Conservation (phyloP, 2,797 vertebrate genomes). For the Gymnoscopelus braueri region DNA sequence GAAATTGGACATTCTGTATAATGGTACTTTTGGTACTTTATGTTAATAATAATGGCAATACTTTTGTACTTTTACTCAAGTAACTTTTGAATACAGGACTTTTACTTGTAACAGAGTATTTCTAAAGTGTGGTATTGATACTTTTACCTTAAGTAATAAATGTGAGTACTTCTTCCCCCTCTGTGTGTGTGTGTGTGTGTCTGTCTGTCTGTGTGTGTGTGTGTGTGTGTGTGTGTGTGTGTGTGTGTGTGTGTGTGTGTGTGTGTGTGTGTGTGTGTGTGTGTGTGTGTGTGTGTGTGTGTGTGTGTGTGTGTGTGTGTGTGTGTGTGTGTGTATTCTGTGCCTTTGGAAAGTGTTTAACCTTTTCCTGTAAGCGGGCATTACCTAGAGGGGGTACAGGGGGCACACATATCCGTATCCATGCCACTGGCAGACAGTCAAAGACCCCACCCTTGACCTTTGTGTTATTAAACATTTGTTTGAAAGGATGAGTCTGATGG, state of each 20-base stretch:
- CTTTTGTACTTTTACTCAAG: too few relatives aligned
- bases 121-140: too few relatives aligned
- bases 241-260: conserved; percentile 6
- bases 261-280: conserved; percentile 1
- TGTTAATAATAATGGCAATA: too few relatives aligned
- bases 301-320: background rate
- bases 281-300: conserved; percentile 13
- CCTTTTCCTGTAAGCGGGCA: conserved; percentile 66
- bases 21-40: too few relatives aligned
- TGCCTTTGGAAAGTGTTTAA: conserved; percentile 70
- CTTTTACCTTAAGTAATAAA: too few relatives aligned
- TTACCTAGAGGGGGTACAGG: conserved; percentile 55
- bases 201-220: background rate
- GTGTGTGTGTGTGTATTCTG: too few relatives aligned
- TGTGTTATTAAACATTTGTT: conserved; percentile 78
- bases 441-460: conserved; percentile 72
- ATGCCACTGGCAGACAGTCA: conserved; percentile 48
- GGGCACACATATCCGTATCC: conserved; percentile 52
- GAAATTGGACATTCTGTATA: too few relatives aligned
- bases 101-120: too few relatives aligned
- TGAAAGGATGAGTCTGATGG: conserved; percentile 51
- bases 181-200: too few relatives aligned
- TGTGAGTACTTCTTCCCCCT: too few relatives aligned
- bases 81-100: too few relatives aligned
- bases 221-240: background rate